Conservation (phyloP, 30 jellyfish, hydroid and myxozoan genomes). For the Turritopsis dohrnii region DNA sequence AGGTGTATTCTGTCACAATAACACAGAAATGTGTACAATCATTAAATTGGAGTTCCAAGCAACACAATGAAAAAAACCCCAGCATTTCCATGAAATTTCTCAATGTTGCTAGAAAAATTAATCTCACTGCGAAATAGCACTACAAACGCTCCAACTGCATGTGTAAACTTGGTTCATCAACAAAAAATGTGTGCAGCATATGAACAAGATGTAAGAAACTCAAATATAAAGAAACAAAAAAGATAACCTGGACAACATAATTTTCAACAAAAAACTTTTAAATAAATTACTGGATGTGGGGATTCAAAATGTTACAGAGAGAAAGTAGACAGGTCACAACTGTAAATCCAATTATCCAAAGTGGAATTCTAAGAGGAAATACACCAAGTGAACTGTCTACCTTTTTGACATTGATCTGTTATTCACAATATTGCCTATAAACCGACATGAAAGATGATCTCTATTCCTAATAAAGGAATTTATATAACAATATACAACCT, state of each 20-base stretch:
- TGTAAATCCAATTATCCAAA: background rate
- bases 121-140: background rate
- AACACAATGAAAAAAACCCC: background rate
- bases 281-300: background rate
- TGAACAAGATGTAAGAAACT: background rate
- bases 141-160: background rate
- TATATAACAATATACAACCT: background rate
- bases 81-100: background rate
- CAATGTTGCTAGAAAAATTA: background rate
- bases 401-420: background rate
- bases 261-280: background rate
- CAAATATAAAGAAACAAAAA: background rate
- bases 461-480: background rate
- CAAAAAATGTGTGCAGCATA: background rate
- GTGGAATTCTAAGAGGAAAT: too few relatives aligned
- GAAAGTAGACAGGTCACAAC: background rate
- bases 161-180: background rate
- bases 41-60: background rate
- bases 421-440: conserved; percentile 19
- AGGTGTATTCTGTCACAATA: background rate
- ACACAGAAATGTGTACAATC: background rate
- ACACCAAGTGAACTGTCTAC: background rate
- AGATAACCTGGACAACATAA: background rate
- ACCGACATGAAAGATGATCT: conserved; percentile 1
- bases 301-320: background rate